These are phyloP conservation scores for Mohoua ochrocephala DNA, from an alignment of 2,113 vertebrate genomes.

Conservation along the genomic window DNA sequence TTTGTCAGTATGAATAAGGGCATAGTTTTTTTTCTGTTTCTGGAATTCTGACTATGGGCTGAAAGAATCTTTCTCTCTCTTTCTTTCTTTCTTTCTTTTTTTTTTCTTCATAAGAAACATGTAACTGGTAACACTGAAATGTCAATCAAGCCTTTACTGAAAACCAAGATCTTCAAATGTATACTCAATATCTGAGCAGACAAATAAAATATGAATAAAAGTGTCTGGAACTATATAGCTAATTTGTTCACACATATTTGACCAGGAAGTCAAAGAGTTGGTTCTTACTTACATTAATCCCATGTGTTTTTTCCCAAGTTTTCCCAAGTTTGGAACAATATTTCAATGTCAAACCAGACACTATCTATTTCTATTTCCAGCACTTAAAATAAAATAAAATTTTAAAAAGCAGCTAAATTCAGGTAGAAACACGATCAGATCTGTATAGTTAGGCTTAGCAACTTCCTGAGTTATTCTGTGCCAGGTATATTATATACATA, in stretches of 20 bases:
- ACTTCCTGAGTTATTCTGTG: not conserved
- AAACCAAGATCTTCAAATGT: not conserved
- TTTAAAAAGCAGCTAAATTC: not conserved
- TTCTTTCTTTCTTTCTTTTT: no score
- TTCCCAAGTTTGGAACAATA: not conserved
- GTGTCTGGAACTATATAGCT: not conserved
- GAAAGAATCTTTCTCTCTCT: not conserved
- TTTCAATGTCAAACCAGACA: not conserved
- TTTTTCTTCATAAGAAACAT: not conserved
- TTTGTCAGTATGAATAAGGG: not conserved
- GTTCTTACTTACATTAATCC: not conserved
- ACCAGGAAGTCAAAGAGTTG: not conserved
- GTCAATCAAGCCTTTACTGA: not conserved
- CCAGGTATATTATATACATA: not conserved
- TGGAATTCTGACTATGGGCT: not conserved
- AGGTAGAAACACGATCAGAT: not conserved
- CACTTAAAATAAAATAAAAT: not conserved
- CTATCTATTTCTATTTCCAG: not conserved
- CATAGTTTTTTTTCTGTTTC: not conserved
- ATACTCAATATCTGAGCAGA: not conserved
- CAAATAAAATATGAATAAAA: not conserved
- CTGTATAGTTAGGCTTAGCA: not conserved
- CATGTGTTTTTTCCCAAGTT: not conserved
- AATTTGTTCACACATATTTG: not conserved
- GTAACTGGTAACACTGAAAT: not conserved